A percentile compares a stretch with the other conserved stretches of the same genome.
Conservation (phyloP, 2,797 vertebrate genomes). For the Ctenosaura bakeri region DNA sequence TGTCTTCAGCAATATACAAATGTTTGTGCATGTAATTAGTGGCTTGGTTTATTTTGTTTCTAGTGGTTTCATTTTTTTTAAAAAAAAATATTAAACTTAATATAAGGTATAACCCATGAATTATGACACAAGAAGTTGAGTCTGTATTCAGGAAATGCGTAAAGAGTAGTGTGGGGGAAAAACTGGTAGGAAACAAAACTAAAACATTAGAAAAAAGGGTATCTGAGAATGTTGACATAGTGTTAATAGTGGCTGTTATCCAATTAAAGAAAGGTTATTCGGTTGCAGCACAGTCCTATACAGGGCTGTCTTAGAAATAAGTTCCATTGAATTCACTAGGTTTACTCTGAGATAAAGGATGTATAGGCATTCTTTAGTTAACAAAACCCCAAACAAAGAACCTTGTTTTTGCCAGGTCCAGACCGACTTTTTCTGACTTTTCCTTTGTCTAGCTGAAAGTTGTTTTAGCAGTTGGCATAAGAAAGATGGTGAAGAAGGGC, state of each 20-base stretch:
- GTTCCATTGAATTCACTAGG: too few species aligned
- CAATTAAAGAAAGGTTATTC: neutral
- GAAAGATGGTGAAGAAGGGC: too few species aligned
- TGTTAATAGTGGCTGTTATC: neutral
- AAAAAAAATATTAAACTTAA: neutral
- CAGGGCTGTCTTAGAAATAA: neutral
- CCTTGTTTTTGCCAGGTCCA: too few species aligned
- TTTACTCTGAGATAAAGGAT: too few species aligned
- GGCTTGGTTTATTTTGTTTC: neutral
- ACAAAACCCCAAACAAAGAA: too few species aligned
- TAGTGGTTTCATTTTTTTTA: too few species aligned
- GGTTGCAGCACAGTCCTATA: too few species aligned
- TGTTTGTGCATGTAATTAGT: neutral
- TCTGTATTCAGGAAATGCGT: conserved; percentile 1
- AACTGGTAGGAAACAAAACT: neutral
- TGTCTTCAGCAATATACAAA: neutral
- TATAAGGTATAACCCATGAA: neutral
- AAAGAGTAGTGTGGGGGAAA: neutral
- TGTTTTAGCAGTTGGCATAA: too few species aligned
- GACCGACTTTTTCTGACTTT: too few species aligned
- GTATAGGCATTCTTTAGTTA: too few species aligned
- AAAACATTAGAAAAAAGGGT: neutral
- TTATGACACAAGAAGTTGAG: neutral
- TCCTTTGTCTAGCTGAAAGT: too few species aligned
- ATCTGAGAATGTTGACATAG: neutral